Evolutionary conservation across 2,797 vertebrate genomes (phyloP).

Genomic region (Mormyrops boulengeri): DNA sequence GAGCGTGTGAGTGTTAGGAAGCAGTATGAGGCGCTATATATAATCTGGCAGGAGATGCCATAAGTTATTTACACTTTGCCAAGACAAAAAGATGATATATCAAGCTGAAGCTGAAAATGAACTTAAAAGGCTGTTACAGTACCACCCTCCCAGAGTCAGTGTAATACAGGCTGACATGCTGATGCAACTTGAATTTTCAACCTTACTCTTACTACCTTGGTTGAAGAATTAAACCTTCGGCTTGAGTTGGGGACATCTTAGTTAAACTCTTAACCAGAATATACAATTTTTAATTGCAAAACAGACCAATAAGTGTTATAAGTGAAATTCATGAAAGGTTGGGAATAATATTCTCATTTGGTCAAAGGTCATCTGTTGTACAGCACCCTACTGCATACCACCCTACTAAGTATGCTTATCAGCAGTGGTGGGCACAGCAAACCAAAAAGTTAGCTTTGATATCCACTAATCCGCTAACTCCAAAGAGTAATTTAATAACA

Average conservation of each 20-base stretch:
- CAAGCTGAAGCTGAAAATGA: slow-evolving; percentile 25
- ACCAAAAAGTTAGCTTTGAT: not conserved
- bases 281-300: not conserved
- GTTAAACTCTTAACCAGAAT: slow-evolving; percentile 31
- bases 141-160: not conserved
- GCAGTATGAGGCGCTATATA: slow-evolving; percentile 24
- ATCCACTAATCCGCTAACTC: not conserved
- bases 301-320: not conserved
- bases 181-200: slow-evolving; percentile 11
- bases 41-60: slow-evolving; percentile 16
- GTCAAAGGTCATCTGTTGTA: not conserved
- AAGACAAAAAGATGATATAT: slow-evolving; percentile 24
- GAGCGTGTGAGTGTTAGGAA: slow-evolving; percentile 26
- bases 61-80: slow-evolving; percentile 39
- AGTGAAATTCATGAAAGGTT: not conserved
- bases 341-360: not conserved
- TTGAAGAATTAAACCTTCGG: slow-evolving; percentile 33
- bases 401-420: not conserved
- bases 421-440: not conserved
- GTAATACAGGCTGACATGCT: slow-evolving; percentile 19
- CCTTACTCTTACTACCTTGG: slow-evolving; percentile 20
- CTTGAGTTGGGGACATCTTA: slow-evolving; percentile 26
- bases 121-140: not conserved
- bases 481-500: not conserved
- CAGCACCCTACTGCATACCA: not conserved